phyloP scores from a whole-genome alignment of 2,797 vertebrate genomes.

The Tenualosa ilisha region DNA sequence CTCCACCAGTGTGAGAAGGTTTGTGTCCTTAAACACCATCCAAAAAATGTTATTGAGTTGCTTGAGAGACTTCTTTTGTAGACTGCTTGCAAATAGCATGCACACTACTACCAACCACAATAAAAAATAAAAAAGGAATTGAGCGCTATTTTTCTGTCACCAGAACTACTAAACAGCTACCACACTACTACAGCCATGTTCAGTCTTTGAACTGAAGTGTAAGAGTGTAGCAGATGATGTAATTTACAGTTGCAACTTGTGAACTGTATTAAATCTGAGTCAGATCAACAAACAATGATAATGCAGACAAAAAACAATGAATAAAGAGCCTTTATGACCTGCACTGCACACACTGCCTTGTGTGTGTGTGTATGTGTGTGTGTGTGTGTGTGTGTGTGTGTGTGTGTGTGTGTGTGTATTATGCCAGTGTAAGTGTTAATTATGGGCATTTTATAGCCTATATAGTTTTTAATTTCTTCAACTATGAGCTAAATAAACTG shows the following conservation, averaged over 20 bases:
- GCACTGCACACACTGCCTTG: no score
- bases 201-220: neutral
- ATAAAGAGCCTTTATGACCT: no score
- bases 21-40: constrained; percentile 70
- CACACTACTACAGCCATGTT: neutral
- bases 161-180: neutral
- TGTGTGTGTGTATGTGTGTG: no score
- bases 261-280: no score
- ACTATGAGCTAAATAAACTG: no score
- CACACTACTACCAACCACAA: neutral
- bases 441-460: no score
- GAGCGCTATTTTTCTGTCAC: neutral
- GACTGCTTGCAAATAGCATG: neutral
- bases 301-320: no score
- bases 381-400: no score
- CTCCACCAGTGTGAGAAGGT: constrained; percentile 77
- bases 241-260: neutral
- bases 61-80: neutral
- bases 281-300: no score
- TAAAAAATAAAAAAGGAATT: neutral
- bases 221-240: neutral
- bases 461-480: no score
- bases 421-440: no score
- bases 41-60: neutral
- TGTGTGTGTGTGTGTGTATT: no score